phyloP scores from a whole-genome alignment of 2,888 invertebrate genomes.

The Lysandra bellargus region DNA sequence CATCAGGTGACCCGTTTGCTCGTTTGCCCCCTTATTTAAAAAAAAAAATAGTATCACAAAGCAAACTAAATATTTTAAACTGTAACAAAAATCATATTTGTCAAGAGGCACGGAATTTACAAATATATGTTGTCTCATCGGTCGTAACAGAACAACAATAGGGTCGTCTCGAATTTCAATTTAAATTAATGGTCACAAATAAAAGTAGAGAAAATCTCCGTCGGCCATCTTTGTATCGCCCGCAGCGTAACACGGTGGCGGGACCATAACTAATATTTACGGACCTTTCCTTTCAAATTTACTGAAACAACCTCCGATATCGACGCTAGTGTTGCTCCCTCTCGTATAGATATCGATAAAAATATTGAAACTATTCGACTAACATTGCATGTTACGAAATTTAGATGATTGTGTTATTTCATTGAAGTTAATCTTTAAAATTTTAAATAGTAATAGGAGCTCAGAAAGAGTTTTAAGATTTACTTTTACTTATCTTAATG shows the following conservation, averaged over 20 bases:
- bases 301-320: constrained; percentile 53
- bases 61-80: constrained; percentile 9
- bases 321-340: constrained; percentile 2
- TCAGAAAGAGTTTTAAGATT: neutral
- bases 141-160: constrained; percentile 31
- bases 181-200: constrained; percentile 32
- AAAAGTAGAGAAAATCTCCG: constrained; percentile 30
- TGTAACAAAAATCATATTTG: constrained; percentile 19
- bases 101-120: neutral
- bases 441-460: neutral
- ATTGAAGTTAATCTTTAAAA: neutral
- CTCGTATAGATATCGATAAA: constrained; percentile 22
- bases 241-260: constrained; percentile 43
- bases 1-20: too few relatives aligned
- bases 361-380: neutral
- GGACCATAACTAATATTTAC: constrained; percentile 43
- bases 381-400: neutral
- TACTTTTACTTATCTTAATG: neutral
- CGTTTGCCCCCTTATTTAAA: too few relatives aligned
- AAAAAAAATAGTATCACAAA: neutral
- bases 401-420: neutral
- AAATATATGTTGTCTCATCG: constrained; percentile 23
- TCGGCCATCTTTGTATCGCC: constrained; percentile 33
- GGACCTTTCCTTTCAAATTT: constrained; percentile 64
- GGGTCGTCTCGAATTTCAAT: constrained; percentile 33